Evolutionary conservation across 2,113 vertebrate species (phyloP).

Genomic region (Holacanthus passer): DNA sequence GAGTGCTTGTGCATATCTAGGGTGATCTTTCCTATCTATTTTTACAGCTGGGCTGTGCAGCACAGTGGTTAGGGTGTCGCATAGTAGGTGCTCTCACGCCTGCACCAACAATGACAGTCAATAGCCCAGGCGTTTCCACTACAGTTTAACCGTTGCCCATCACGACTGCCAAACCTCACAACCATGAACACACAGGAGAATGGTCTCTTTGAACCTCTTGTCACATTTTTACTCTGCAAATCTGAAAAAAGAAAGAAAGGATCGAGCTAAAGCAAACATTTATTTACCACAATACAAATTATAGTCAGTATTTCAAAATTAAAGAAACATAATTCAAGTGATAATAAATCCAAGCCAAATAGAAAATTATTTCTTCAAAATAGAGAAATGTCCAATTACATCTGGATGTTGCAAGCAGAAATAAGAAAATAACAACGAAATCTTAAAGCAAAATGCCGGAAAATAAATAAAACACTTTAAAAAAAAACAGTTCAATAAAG

Average conservation of each 20-base stretch:
- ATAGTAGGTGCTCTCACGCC: slow-evolving; percentile 45
- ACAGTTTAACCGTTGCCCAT: slow-evolving; percentile 80
- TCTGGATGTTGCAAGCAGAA: not conserved
- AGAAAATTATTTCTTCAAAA: not conserved
- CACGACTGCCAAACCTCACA: slow-evolving; percentile 53
- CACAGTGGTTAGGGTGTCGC: slow-evolving; percentile 76
- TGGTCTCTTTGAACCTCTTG: not conserved
- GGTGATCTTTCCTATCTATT: slow-evolving; percentile 80
- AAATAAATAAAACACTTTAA: not conserved
- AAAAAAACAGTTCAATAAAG: no score
- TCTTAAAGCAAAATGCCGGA: not conserved
- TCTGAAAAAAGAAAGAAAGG: not conserved
- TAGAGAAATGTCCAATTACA: not conserved
- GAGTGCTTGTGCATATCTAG: slow-evolving; percentile 61
- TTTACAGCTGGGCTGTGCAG: slow-evolving; percentile 75
- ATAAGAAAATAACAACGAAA: not conserved
- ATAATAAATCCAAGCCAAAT: not conserved
- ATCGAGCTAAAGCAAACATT: not conserved
- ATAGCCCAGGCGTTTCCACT: slow-evolving; percentile 63
- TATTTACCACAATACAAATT: not conserved
- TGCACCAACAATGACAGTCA: slow-evolving; percentile 52
- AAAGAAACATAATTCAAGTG: not conserved
- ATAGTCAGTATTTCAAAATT: not conserved
- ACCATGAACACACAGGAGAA: not conserved
- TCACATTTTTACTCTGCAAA: not conserved